Conservation (phyloP, 35 echinoderm and acorn worm species). For the Amphiura filiformis region DNA sequence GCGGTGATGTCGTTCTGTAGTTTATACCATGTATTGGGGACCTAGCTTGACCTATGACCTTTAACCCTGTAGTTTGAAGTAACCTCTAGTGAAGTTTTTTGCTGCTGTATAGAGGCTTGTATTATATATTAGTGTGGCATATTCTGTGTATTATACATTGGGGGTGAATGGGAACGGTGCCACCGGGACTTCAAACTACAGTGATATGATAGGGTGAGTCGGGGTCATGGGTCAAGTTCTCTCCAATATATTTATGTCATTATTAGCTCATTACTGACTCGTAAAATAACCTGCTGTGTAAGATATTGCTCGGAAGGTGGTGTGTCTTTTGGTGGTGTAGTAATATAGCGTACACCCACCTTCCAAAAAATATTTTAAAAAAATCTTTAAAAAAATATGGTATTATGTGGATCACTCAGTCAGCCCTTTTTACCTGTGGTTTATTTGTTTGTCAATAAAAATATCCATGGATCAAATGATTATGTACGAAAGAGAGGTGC, state of each 20-base stretch:
- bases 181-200: background rate
- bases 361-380: conserved; percentile 2
- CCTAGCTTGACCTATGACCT: background rate
- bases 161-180: background rate
- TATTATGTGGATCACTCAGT: background rate
- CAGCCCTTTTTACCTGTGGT: background rate
- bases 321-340: background rate
- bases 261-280: background rate
- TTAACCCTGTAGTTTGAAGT: background rate
- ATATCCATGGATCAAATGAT: no score
- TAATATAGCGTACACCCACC: conserved; percentile 8
- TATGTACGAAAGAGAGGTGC: no score
- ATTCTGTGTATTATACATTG: background rate
- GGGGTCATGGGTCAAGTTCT: background rate
- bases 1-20: background rate
- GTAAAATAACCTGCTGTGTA: background rate
- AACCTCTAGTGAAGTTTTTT: background rate
- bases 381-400: background rate
- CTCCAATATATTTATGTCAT: background rate
- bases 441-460: background rate
- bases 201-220: background rate
- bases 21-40: background rate
- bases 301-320: background rate
- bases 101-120: background rate
- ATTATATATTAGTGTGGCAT: background rate